A percentile compares a stretch with the other conserved stretches of the same genome.
phyloP scores from a whole-genome alignment of 1,140 invertebrate species.

The Colletes gigas region DNA sequence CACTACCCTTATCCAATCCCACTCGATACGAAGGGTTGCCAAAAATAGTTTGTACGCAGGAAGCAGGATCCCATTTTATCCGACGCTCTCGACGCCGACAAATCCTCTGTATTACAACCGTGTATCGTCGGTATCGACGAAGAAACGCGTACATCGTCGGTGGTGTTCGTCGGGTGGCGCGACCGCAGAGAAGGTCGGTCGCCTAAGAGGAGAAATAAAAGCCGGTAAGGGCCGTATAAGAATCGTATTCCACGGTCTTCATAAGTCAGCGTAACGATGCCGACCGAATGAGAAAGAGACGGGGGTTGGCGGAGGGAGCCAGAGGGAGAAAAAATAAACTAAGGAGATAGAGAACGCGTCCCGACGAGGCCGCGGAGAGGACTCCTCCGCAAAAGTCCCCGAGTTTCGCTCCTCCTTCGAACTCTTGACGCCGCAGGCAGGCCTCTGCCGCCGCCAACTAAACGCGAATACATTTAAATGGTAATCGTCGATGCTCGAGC shows the following conservation, averaged over 20 bases:
- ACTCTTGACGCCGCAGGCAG: conserved; percentile 35
- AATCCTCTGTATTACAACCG: conserved; percentile 46
- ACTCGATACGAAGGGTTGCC: neutral
- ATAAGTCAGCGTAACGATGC: conserved; percentile 61
- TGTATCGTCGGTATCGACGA: conserved; percentile 15
- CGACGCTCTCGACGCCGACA: conserved; percentile 2
- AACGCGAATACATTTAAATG: conserved; percentile 67
- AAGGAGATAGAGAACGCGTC: conserved; percentile 4
- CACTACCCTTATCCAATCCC: neutral
- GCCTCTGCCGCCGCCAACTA: conserved; percentile 40
- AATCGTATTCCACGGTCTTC: conserved; percentile 60
- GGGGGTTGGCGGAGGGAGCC: neutral
- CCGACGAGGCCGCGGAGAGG: conserved; percentile 41
- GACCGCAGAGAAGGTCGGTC: conserved; percentile 35
- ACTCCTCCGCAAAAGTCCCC: conserved; percentile 43
- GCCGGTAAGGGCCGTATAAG: conserved; percentile 52
- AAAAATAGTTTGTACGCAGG: neutral
- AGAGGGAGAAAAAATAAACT: conserved; percentile 10
- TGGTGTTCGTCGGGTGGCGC: neutral
- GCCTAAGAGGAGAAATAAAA: conserved; percentile 55
- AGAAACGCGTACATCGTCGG: conserved; percentile 21
- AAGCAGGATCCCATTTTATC: neutral
- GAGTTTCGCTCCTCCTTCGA: conserved; percentile 39
- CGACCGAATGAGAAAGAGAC: conserved; percentile 57
- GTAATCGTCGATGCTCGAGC: conserved; percentile 60